Evolutionary conservation across 2,797 vertebrate species (phyloP).

Genomic region (Lepilemur septentrionalis): DNA sequence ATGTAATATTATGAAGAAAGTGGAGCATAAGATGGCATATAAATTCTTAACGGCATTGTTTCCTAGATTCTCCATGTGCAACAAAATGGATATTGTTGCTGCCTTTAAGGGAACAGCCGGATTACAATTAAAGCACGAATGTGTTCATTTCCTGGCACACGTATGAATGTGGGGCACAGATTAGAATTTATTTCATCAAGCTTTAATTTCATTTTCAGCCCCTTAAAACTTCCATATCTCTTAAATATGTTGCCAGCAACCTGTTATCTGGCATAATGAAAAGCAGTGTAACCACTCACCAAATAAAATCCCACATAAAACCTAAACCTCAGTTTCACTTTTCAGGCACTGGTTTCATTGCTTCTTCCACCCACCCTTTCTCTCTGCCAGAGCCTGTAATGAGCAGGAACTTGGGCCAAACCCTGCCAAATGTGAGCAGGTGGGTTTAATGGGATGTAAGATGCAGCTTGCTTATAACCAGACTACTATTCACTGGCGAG

Average conservation of each 20-base stretch:
- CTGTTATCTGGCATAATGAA: constrained; percentile 76
- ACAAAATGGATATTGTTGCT: neutral
- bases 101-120: constrained; percentile 13
- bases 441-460: constrained; percentile 74
- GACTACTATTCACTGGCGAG: constrained; percentile 31
- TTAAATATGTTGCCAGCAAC: constrained; percentile 73
- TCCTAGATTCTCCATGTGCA: constrained; percentile 50
- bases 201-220: constrained; percentile 74
- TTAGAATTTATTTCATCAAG: constrained; percentile 74
- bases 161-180: neutral
- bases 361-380: constrained; percentile 35
- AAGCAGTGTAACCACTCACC: constrained; percentile 71
- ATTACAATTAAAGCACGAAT: constrained; percentile 55
- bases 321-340: constrained; percentile 69
- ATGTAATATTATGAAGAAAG: constrained; percentile 59
- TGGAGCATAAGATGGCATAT: constrained; percentile 54
- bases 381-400: constrained; percentile 68
- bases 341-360: constrained; percentile 69
- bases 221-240: constrained; percentile 73
- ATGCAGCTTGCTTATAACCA: constrained; percentile 45
- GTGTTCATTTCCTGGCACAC: constrained; percentile 53
- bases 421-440: constrained; percentile 69
- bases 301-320: constrained; percentile 77
- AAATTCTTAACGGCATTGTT: constrained; percentile 71
- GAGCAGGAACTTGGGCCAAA: constrained; percentile 40